phyloP scores from a whole-genome alignment of 2,888 invertebrate species.

The Heteromurus nitidus region DNA sequence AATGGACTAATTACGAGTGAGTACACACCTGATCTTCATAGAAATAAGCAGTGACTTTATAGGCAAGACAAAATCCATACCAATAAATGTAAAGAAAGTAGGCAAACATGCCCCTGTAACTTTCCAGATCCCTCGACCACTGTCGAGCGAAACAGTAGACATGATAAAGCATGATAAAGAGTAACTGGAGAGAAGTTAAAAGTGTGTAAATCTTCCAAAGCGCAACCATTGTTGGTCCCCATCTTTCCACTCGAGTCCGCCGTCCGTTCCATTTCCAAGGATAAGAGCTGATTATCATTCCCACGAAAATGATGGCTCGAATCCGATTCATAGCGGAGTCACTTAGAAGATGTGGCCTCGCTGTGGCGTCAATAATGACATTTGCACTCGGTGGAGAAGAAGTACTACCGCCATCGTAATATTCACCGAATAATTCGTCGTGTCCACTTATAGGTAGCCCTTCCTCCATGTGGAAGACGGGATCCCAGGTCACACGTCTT shows the following conservation, averaged over 20 bases:
- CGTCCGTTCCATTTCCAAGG: conserved; percentile 55
- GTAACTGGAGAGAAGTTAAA: neutral
- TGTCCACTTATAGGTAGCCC: no score
- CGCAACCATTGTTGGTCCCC: neutral
- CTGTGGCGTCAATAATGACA: neutral
- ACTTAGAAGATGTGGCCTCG: neutral
- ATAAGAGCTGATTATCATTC: conserved; percentile 21
- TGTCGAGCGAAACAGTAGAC: neutral
- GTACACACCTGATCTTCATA: conserved; percentile 34
- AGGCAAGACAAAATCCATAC: conserved; percentile 49
- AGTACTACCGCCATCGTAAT: neutral
- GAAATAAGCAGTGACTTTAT: conserved; percentile 19
- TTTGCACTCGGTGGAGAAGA: neutral
- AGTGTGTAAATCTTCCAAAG: neutral
- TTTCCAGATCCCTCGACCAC: conserved; percentile 20
- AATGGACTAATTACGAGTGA: neutral
- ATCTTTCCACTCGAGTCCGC: conserved; percentile 28
- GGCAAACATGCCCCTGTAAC: conserved; percentile 51
- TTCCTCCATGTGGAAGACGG: conserved; percentile 20
- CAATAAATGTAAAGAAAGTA: conserved; percentile 51
- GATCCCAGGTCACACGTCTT: conserved; percentile 10
- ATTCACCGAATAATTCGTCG: neutral
- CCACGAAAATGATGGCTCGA: conserved; percentile 33
- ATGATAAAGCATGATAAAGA: neutral
- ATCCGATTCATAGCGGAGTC: neutral